Conservation (phyloP, 2,113 vertebrate species). For the rat (Rattus norvegicus) region GRCr8 NC_086020.1:188751001-188751500, state of each 20-base stretch:
- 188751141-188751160: too few species aligned
- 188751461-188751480: too few species aligned
- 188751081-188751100: not conserved
- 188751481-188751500: not conserved
- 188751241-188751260: not conserved
- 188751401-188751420: not conserved
- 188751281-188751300: not conserved
- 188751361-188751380: not conserved
- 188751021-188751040: too few species aligned
- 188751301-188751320: not conserved
- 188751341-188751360: not conserved
- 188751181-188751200: not conserved
- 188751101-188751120: accelerated
- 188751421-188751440: not conserved
- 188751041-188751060: not conserved
- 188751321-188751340: not conserved
- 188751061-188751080: not conserved
- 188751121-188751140: not conserved
- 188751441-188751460: not conserved
- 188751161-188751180: too few species aligned
- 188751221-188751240: not conserved
- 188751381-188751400: accelerated
- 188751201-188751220: not conserved
- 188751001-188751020: not conserved
- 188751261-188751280: not conserved